Conservation (phyloP, 1,140 invertebrate genomes). For the Myzus persicae region DNA sequence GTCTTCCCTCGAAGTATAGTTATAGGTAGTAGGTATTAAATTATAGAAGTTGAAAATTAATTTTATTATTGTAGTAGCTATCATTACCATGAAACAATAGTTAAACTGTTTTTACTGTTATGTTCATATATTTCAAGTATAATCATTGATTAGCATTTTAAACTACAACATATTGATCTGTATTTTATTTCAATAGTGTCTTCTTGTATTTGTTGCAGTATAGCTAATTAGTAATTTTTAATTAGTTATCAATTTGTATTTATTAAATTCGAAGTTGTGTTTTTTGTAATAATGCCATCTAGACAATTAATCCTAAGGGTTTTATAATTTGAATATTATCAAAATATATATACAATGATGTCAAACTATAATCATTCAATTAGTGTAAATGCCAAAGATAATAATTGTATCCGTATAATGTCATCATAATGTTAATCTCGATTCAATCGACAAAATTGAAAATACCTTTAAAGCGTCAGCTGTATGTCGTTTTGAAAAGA, state of each 20-base stretch:
- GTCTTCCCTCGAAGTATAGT: background rate
- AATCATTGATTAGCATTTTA: background rate
- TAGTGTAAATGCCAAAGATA: background rate
- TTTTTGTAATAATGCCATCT: background rate
- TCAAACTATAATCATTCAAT: background rate
- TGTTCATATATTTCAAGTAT: too few relatives aligned
- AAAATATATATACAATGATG: background rate
- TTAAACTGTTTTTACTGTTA: background rate
- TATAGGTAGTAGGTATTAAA: background rate
- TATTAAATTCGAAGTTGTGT: background rate
- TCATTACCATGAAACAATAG: background rate
- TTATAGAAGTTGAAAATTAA: background rate
- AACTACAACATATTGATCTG: background rate
- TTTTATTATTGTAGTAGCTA: background rate
- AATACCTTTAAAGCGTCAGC: background rate
- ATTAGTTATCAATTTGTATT: background rate
- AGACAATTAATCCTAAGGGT: background rate
- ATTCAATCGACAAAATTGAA: background rate
- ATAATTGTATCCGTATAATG: background rate
- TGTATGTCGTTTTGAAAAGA: background rate
- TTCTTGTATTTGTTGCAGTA: background rate
- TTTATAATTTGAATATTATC: background rate
- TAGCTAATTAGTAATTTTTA: background rate
- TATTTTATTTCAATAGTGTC: background rate
- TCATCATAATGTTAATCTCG: background rate